A percentile compares a stretch with the other conserved stretches of the same genome.
Conservation (phyloP, 35 echinoderm and acorn worm species). For the Chiridota heheva region DNA sequence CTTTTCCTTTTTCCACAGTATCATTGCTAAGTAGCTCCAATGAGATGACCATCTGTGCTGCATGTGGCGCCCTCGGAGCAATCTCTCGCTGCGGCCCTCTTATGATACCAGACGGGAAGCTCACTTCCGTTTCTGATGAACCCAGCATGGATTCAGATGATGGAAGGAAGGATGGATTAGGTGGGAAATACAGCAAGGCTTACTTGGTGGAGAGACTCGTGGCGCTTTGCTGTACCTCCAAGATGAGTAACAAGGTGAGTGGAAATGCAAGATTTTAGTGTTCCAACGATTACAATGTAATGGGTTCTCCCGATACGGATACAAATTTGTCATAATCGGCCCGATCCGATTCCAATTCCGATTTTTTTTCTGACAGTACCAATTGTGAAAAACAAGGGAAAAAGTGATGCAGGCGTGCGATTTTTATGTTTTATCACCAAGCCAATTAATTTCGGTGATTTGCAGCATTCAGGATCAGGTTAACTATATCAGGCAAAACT, state of each 20-base stretch:
- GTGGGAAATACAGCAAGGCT: conserved; percentile 63
- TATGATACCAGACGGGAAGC: conserved; percentile 61
- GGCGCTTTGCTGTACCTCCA: conserved; percentile 25
- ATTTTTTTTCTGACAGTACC: too few species aligned
- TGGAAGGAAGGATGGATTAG: conserved; percentile 37
- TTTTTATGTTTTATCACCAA: too few species aligned
- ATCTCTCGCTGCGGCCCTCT: conserved; percentile 76
- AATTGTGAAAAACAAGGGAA: too few species aligned
- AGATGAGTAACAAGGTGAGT: conserved; percentile 58
- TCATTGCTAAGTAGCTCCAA: conserved; percentile 10
- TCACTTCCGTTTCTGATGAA: conserved; percentile 23
- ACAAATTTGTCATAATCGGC: too few species aligned
- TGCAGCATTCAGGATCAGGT: too few species aligned
- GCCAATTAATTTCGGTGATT: too few species aligned
- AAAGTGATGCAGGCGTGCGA: too few species aligned
- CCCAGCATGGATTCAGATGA: conserved; percentile 42
- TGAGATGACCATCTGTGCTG: conserved; percentile 47
- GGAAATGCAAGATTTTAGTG: not conserved
- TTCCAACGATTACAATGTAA: too few species aligned
- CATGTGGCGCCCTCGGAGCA: conserved; percentile 78
- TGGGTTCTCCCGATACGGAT: too few species aligned
- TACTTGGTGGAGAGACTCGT: conserved; percentile 76
- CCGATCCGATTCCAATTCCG: too few species aligned
- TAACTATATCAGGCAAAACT: too few species aligned
- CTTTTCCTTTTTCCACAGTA: not conserved